Evolutionary conservation across 2,888 invertebrate genomes (phyloP), one percentile per base, ranked within the genome.

Genomic region (Metellina segmentata): DNA sequence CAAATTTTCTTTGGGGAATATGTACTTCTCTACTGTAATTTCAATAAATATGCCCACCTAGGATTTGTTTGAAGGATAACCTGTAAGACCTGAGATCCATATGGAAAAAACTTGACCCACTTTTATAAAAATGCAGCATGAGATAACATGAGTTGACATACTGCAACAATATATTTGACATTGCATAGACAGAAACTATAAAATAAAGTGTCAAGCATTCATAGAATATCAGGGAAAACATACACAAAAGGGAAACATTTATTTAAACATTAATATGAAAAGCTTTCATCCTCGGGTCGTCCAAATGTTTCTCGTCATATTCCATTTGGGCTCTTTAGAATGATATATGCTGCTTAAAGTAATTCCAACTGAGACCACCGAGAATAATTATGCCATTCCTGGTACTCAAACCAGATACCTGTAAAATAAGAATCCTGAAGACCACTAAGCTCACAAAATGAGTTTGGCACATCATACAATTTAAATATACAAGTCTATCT

Each of bases 181-280:
- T 61, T 61, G 61, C 61, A 61, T 11, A 61, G 16, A 61, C 16
- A 61, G 13, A 61, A 61, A 61, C 61, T 61, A 61, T 61, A 61
- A 34, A 34, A 34, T 34, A 34, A 61, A 61, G 61, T 61, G 11
- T 61, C 61, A 61, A 61, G 61, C 61, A 61, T 61, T 61, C 16
- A 61, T 61, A 61, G 61, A 61, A 61, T 61, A 61, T 61, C 61
- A 61, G 61, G 61, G 61, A 61, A 61, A 61, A 61, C 61, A 61
- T 61, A 61, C 61, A 61, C 61, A 61, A 61, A 61, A 61, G 61
- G 61, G 61, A 61, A 34, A 61, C 61, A 61, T 16, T 13, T 61
- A 16, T 61, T 61, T 61, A 61, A 61, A 61, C 61, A 61, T 61
- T 61, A 61, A 61, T 16, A 9, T 16, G 61, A 11, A 11, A 7